Conservation (phyloP, 1,140 invertebrate genomes). For the Lasaia peninsularis region DNA sequence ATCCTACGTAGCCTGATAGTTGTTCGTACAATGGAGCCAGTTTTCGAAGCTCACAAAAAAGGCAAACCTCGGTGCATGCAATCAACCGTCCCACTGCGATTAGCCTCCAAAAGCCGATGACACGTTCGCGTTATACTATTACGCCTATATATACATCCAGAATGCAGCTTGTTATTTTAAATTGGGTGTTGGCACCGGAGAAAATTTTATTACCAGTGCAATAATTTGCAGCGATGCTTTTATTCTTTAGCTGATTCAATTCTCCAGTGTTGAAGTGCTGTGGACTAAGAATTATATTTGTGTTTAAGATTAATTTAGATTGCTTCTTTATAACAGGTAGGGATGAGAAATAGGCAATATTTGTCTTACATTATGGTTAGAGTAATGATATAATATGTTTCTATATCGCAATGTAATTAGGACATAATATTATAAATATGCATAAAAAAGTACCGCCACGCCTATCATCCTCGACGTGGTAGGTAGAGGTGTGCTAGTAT, state of each 20-base stretch:
- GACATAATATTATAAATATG: too few relatives aligned
- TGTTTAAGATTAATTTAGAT: too few relatives aligned
- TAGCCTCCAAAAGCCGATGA: constrained; percentile 45
- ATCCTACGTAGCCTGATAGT: constrained; percentile 41
- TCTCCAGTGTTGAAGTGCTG: background rate
- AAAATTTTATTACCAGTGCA: constrained; percentile 2
- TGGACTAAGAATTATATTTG: too few relatives aligned
- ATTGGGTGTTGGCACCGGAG: constrained; percentile 34
- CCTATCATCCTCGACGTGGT: too few relatives aligned
- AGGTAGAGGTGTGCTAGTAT: too few relatives aligned
- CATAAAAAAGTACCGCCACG: too few relatives aligned
- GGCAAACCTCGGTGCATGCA: constrained; percentile 43
- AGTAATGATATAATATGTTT: too few relatives aligned
- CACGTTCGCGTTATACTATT: constrained; percentile 45
- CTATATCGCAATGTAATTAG: too few relatives aligned
- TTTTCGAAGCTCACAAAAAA: constrained; percentile 36
- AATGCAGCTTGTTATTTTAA: constrained; percentile 52
- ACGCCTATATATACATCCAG: constrained; percentile 38
- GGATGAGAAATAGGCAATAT: too few relatives aligned
- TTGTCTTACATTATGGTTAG: too few relatives aligned
- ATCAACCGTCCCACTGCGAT: constrained; percentile 47
- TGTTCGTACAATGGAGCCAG: constrained; percentile 48
- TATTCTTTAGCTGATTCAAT: background rate
- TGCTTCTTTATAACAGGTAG: too few relatives aligned
- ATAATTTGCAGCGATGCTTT: constrained; percentile 11